phyloP scores from a whole-genome alignment of 2,113 vertebrate genomes.

The Scartelaos histophorus region DNA sequence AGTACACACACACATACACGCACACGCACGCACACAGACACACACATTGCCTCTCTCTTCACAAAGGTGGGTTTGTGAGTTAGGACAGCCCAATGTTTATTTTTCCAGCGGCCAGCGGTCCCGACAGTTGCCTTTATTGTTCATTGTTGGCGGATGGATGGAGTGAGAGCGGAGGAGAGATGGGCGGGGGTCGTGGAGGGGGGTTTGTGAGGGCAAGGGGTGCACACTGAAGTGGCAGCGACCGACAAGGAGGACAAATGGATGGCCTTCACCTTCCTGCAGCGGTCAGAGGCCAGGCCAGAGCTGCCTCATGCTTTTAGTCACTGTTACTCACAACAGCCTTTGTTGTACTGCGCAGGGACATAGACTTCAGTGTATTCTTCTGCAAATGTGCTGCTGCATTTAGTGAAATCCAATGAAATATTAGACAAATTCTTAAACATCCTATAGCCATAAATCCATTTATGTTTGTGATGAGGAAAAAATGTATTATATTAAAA shows the following conservation, averaged over 20 bases:
- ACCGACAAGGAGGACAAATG: conserved; percentile 82
- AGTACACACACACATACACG: conserved; percentile 18
- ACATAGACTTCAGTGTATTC: not conserved
- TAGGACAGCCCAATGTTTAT: conserved; percentile 81
- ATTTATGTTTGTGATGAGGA: too few species aligned
- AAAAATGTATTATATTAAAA: too few species aligned
- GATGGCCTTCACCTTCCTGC: conserved; percentile 83
- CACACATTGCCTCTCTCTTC: conserved; percentile 65
- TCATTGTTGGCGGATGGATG: conserved; percentile 86
- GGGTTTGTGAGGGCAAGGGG: conserved; percentile 26
- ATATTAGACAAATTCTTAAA: not conserved
- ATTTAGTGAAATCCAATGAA: not conserved
- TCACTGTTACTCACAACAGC: not conserved
- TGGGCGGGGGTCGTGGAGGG: conserved; percentile 47
- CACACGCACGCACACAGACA: conserved; percentile 38
- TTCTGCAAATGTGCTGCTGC: not conserved
- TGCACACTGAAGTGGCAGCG: conserved; percentile 51
- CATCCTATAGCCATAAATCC: too few species aligned
- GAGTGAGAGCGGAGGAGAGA: conserved; percentile 39
- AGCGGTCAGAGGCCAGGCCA: conserved; percentile 76
- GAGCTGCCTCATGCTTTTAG: conserved; percentile 10
- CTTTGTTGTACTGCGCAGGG: not conserved
- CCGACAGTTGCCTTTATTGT: conserved; percentile 89
- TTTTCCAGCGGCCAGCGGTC: conserved; percentile 82
- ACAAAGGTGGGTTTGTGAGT: conserved; percentile 84